Percentiles rank a stretch among this genome's conserved stretches.
These are phyloP conservation scores for Saccopteryx leptura DNA, from an alignment of 2,113 vertebrate genomes.

Conservation along the genomic window DNA sequence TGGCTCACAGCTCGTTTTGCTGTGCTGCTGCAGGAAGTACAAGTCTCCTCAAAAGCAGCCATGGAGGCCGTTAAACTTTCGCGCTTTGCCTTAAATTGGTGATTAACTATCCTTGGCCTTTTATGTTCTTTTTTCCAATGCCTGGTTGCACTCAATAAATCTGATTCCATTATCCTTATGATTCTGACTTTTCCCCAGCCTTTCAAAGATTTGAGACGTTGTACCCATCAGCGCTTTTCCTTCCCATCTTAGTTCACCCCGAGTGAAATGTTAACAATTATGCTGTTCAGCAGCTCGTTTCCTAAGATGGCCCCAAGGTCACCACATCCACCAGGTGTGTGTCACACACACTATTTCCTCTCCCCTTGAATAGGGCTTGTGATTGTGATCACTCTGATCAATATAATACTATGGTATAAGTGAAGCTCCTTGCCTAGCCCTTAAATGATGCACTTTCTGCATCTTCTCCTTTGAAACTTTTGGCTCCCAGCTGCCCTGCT, in stretches of 20 bases:
- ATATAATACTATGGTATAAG: too few relatives aligned
- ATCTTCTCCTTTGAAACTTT: not conserved
- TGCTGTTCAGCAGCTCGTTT: not conserved
- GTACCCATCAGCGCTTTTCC: not conserved
- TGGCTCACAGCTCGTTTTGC: not conserved
- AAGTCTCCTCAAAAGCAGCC: not conserved
- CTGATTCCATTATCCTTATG: not conserved
- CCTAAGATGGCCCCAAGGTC: not conserved
- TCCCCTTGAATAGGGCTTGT: not conserved
- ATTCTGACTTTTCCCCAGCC: not conserved
- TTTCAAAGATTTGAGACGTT: not conserved
- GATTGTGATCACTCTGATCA: not conserved
- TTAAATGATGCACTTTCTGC: not conserved
- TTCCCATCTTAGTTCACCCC: not conserved
- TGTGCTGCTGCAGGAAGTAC: not conserved
- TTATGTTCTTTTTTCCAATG: not conserved
- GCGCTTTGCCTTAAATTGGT: not conserved
- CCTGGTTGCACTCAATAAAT: not conserved
- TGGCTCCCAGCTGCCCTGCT: not conserved
- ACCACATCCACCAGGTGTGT: not conserved
- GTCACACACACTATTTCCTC: not conserved
- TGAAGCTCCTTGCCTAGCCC: not conserved
- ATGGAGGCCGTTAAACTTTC: not conserved
- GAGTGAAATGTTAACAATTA: not conserved
- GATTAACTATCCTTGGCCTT: not conserved